These are phyloP conservation scores for Falco peregrinus DNA, from an alignment of 2,797 vertebrate genomes.

Conservation along the genomic window DNA sequence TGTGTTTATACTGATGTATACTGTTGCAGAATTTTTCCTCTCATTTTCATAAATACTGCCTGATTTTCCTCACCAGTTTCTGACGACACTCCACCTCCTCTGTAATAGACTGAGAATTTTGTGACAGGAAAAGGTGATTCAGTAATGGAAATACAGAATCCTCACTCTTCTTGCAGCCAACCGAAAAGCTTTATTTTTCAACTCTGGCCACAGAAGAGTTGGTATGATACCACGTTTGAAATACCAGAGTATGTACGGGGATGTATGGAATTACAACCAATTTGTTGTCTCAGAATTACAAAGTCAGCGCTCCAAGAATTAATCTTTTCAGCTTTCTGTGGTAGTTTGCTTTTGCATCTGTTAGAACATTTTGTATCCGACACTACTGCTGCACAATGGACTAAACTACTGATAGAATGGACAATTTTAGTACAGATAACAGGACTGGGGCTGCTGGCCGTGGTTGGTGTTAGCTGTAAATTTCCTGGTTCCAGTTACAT, in stretches of 20 bases:
- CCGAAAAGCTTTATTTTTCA: not conserved
- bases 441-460: not conserved
- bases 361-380: not conserved
- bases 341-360: not conserved
- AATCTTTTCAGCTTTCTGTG: not conserved
- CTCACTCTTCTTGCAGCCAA: not conserved
- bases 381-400: not conserved
- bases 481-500: not conserved
- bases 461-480: not conserved
- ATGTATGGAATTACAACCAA: not conserved
- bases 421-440: not conserved
- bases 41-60: not conserved
- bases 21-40: not conserved
- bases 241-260: not conserved
- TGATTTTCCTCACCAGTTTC: not conserved
- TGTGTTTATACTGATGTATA: not conserved
- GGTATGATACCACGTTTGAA: not conserved
- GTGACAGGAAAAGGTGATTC: not conserved
- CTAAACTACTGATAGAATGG: not conserved
- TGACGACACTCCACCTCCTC: not conserved
- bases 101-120: not conserved
- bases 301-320: not conserved
- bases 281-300: not conserved
- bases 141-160: not conserved
- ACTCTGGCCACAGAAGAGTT: not conserved